Conservation (phyloP, 2,797 vertebrate genomes). For the Chanos chanos region DNA sequence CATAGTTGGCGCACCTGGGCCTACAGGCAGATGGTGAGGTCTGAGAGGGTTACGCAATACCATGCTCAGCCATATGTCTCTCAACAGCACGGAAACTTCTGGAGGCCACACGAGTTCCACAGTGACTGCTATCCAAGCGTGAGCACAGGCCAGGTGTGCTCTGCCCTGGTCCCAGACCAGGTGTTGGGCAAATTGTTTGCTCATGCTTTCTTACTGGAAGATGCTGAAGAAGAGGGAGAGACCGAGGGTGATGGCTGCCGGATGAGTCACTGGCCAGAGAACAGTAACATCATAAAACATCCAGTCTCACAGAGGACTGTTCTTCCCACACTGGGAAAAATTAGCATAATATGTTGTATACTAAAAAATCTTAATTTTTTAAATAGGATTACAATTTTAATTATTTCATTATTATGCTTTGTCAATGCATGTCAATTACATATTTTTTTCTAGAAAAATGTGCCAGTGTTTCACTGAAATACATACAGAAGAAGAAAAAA, state of each 20-base stretch:
- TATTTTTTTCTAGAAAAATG: too few relatives aligned
- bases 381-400: not conserved
- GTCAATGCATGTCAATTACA: not conserved
- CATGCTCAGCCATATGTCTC: slow-evolving; percentile 74
- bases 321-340: not conserved
- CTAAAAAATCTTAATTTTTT: not conserved
- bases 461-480: too few relatives aligned
- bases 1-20: slow-evolving; percentile 71
- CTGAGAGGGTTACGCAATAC: slow-evolving; percentile 71
- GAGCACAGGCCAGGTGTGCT: slow-evolving; percentile 56
- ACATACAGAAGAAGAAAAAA: not conserved
- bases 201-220: slow-evolving; percentile 51
- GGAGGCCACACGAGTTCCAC: slow-evolving; percentile 57
- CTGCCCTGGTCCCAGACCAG: slow-evolving; percentile 68
- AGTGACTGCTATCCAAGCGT: slow-evolving; percentile 53
- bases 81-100: slow-evolving; percentile 68
- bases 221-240: slow-evolving; percentile 49
- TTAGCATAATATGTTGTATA: too few relatives aligned
- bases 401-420: not conserved
- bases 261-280: slow-evolving; percentile 42
- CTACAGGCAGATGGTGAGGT: slow-evolving; percentile 75
- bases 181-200: slow-evolving; percentile 63
- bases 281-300: slow-evolving; percentile 13
- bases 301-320: slow-evolving; percentile 5
- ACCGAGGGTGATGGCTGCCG: slow-evolving; percentile 24